Percentiles rank a stretch among this genome's conserved stretches.
phyloP scores from a whole-genome alignment of 2,888 invertebrate species.

The Napeogenes inachia region DNA sequence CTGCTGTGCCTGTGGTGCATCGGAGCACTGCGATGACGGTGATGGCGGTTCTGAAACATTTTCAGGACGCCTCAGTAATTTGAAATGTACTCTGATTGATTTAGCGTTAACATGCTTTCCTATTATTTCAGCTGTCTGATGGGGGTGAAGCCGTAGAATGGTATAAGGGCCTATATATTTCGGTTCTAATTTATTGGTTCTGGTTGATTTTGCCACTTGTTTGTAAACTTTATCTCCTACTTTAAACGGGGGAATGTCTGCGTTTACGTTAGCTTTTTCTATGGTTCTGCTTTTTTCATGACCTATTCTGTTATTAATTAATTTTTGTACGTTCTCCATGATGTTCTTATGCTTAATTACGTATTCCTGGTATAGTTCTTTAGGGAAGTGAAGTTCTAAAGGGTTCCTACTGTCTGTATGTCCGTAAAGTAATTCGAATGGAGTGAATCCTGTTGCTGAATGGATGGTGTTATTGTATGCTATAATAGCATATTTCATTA shows the following conservation, averaged over 20 bases:
- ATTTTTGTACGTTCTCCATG: too few relatives aligned
- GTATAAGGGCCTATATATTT: too few relatives aligned
- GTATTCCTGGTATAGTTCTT: conserved; percentile 80
- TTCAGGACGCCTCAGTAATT: too few relatives aligned
- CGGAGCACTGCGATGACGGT: too few relatives aligned
- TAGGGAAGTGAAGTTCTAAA: conserved; percentile 29
- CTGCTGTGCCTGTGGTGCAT: too few relatives aligned
- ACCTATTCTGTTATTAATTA: conserved; percentile 12
- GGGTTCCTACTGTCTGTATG: conserved; percentile 18
- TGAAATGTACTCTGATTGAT: too few relatives aligned
- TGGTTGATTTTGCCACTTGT: conserved; percentile 35
- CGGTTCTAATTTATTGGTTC: too few relatives aligned
- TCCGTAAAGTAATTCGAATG: conserved; percentile 26
- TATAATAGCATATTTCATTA: conserved; percentile 22
- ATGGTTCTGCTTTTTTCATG: conserved; percentile 30
- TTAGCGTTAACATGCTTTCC: too few relatives aligned
- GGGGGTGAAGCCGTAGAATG: too few relatives aligned
- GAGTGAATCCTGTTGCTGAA: conserved; percentile 24
- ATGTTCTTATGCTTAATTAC: conserved; percentile 78
- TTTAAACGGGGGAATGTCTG: conserved; percentile 30
- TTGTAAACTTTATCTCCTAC: conserved; percentile 34
- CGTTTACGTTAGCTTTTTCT: conserved; percentile 24
- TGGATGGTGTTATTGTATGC: conserved; percentile 29
- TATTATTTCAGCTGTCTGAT: too few relatives aligned
- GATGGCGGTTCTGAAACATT: too few relatives aligned